Conservation (phyloP, 2,113 vertebrate species). For the Stomatorhinus ivindoensis region DNA sequence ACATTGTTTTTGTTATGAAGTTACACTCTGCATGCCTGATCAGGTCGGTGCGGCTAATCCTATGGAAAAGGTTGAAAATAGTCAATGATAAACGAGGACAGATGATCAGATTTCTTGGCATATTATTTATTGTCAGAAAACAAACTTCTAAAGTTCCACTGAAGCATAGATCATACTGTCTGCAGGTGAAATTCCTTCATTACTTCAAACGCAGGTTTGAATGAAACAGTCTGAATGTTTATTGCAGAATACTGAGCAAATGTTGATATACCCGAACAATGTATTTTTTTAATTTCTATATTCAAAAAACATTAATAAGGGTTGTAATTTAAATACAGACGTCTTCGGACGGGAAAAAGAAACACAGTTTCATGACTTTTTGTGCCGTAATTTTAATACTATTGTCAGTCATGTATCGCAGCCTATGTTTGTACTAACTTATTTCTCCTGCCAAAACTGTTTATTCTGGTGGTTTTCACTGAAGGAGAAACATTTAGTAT, state of each 20-base stretch:
- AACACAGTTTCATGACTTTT: neutral
- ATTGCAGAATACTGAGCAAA: neutral
- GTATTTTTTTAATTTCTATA: neutral
- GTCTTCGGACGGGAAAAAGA: neutral
- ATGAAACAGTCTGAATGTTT: neutral
- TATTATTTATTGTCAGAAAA: constrained; percentile 4
- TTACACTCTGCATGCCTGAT: neutral
- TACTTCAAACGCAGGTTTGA: neutral
- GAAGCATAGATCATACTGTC: neutral
- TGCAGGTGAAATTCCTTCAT: neutral
- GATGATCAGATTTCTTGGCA: neutral
- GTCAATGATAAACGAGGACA: neutral
- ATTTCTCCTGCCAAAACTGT: neutral
- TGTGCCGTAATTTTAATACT: neutral
- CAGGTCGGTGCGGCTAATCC: neutral
- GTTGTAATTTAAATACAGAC: neutral
- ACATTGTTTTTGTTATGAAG: neutral
- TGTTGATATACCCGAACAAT: neutral
- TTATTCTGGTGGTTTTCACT: neutral
- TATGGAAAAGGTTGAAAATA: neutral
- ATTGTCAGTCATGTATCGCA: neutral
- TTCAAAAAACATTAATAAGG: neutral
- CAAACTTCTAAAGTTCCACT: neutral
- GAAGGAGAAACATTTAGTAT: neutral
- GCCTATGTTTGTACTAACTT: neutral